These are phyloP conservation scores for Aporophyla nigra DNA, from an alignment of 2,888 invertebrate species.

Conservation along the genomic window DNA sequence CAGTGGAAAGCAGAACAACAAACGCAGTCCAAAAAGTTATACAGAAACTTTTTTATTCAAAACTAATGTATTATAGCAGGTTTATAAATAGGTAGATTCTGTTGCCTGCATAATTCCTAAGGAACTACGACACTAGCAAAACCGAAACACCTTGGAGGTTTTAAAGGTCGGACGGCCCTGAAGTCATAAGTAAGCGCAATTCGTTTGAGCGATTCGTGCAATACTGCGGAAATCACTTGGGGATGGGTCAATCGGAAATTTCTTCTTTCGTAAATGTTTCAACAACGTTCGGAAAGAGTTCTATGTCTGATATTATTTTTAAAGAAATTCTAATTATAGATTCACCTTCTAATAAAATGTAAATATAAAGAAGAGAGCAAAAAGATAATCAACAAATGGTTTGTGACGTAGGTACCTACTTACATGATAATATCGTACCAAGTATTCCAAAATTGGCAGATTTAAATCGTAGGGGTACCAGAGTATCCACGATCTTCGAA, in stretches of 20 bases:
- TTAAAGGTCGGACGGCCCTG: neutral
- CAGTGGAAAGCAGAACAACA: neutral
- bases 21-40: neutral
- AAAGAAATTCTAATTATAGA: neutral
- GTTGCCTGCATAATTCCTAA: no score
- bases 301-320: neutral
- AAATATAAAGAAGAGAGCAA: neutral
- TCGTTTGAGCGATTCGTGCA: constrained; percentile 31
- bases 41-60: neutral
- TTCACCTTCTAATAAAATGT: neutral
- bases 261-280: neutral
- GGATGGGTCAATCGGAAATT: neutral
- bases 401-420: neutral
- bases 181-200: constrained; percentile 9
- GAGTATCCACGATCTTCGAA: constrained; percentile 7
- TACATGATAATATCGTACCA: constrained; percentile 3
- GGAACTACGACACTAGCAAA: neutral
- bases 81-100: neutral
- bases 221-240: constrained; percentile 15
- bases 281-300: neutral
- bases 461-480: constrained; percentile 18
- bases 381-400: neutral
- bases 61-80: neutral
- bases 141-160: neutral
- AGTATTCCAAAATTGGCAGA: constrained; percentile 1